Conservation (phyloP, 2,113 vertebrate species). For the Otocyon megalotis region DNA sequence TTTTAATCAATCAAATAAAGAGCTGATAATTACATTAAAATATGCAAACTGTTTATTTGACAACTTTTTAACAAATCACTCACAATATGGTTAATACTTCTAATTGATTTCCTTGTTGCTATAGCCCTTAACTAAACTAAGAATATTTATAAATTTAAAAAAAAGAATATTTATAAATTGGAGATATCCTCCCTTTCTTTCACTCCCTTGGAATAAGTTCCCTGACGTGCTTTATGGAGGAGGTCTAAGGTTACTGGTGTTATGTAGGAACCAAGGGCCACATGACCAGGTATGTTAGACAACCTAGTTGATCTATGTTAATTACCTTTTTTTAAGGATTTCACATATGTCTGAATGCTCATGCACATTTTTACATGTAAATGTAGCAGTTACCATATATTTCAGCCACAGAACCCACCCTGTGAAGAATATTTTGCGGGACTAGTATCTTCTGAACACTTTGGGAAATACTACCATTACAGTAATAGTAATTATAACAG, state of each 20-base stretch:
- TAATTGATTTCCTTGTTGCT: not conserved
- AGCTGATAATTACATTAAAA: conserved; percentile 55
- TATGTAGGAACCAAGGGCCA: not conserved
- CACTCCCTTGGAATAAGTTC: not conserved
- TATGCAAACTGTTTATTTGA: conserved; percentile 53
- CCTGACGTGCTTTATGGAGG: not conserved
- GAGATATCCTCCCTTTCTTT: not conserved
- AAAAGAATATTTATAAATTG: conserved; percentile 56
- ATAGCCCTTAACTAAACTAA: not conserved
- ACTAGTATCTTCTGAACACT: not conserved
- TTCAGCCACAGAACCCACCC: not conserved
- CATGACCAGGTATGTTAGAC: not conserved
- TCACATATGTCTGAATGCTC: not conserved
- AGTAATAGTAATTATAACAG: not conserved
- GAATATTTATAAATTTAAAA: conserved; percentile 43
- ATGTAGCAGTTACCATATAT: not conserved
- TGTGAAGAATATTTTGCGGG: not conserved
- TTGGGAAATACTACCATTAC: not conserved
- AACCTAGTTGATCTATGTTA: conserved; percentile 7
- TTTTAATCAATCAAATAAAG: conserved; percentile 57
- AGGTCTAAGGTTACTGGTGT: not conserved
- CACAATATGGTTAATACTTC: conserved; percentile 30
- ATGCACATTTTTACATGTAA: not conserved
- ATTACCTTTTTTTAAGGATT: not conserved
- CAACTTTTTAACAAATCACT: not conserved